Conservation (phyloP, 2,888 invertebrate species). For the Drosophila yooni region DNA sequence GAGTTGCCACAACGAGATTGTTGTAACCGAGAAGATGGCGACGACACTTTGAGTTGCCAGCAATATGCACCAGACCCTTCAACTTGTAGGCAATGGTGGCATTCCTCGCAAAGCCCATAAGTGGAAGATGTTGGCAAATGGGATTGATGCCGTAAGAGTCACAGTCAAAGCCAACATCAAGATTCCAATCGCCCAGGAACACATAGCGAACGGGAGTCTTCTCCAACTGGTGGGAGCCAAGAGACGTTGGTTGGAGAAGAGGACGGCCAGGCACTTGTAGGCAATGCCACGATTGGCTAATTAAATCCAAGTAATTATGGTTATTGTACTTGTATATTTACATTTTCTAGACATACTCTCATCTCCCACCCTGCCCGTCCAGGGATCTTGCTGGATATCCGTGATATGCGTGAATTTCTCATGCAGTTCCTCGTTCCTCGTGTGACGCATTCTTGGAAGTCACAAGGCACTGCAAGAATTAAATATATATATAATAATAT, state of each 20-base stretch:
- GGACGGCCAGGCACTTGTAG: conserved; percentile 44
- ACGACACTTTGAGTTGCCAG: conserved; percentile 14
- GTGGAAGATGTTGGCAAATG: conserved; percentile 12
- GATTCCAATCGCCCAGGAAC: conserved; percentile 46
- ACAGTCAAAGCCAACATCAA: conserved; percentile 16
- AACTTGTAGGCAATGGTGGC: conserved; percentile 18
- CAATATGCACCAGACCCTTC: conserved; percentile 25
- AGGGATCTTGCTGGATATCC: conserved; percentile 32
- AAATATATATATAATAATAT: no score
- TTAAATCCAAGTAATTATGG: background rate
- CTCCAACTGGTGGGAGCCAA: conserved; percentile 30
- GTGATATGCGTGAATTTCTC: conserved; percentile 5
- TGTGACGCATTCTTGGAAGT: conserved; percentile 19
- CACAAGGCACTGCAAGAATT: conserved; percentile 3
- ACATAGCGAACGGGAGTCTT: conserved; percentile 8
- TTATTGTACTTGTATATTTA: background rate
- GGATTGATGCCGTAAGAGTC: background rate
- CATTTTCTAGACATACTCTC: conserved; percentile 29
- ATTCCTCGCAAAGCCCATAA: conserved; percentile 26
- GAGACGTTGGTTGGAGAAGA: conserved; percentile 38
- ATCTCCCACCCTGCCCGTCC: conserved; percentile 33
- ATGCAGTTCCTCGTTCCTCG: conserved; percentile 3
- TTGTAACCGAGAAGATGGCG: background rate
- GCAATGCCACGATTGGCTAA: conserved; percentile 30
- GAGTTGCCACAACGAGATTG: background rate